Conservation (phyloP, 2,888 invertebrate species). For the Helobdella robusta region DNA sequence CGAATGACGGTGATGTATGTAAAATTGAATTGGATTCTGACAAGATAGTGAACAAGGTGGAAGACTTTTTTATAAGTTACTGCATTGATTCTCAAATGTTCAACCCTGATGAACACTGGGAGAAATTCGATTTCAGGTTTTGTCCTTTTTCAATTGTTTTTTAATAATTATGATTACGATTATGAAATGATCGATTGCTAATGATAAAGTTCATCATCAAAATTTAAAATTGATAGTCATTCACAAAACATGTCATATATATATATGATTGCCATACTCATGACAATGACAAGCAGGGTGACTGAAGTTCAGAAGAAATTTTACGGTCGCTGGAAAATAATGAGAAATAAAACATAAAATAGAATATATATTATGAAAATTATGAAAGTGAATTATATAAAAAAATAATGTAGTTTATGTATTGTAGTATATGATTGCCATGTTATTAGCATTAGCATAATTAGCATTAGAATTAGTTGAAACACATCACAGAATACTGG, state of each 20-base stretch:
- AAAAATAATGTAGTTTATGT: too few relatives aligned
- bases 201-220: background rate
- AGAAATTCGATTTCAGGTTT: conserved; percentile 24
- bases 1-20: background rate
- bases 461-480: too few relatives aligned
- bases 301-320: too few relatives aligned
- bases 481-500: too few relatives aligned
- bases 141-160: background rate
- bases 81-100: conserved; percentile 18
- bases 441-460: too few relatives aligned
- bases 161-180: background rate
- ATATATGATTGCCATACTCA: too few relatives aligned
- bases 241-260: background rate
- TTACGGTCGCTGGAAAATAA: too few relatives aligned
- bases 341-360: too few relatives aligned
- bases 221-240: background rate
- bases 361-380: too few relatives aligned
- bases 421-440: too few relatives aligned
- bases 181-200: background rate
- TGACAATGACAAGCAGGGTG: too few relatives aligned
- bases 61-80: conserved; percentile 21
- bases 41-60: conserved; percentile 16
- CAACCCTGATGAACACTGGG: conserved; percentile 8
- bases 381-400: too few relatives aligned
- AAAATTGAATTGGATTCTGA: background rate